Evolutionary conservation across 2,797 vertebrate genomes (phyloP).

Genomic region (Sebastes cheni): DNA sequence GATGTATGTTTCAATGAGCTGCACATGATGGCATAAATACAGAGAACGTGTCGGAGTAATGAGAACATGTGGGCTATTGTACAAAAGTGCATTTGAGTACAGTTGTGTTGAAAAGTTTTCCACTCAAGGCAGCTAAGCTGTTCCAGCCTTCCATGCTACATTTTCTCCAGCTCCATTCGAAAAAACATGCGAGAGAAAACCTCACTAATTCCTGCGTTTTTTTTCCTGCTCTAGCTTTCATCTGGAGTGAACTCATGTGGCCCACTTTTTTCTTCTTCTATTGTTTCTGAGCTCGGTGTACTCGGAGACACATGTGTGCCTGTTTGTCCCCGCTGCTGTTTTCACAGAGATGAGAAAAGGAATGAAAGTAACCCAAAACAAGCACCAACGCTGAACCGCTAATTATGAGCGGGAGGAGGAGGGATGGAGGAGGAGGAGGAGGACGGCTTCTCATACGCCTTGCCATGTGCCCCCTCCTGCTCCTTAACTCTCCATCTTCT

Average conservation of each 20-base stretch:
- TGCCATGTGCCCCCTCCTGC: constrained; percentile 6
- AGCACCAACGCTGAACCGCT: constrained; percentile 52
- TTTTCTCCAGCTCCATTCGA: constrained; percentile 43
- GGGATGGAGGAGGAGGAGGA: background rate
- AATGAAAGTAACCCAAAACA: constrained; percentile 71
- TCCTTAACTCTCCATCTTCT: constrained; percentile 20
- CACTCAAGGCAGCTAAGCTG: constrained; percentile 43
- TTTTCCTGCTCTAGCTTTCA: constrained; percentile 54
- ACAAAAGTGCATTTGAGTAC: constrained; percentile 16
- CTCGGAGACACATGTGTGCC: constrained; percentile 58
- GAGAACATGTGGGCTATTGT: constrained; percentile 38
- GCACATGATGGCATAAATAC: constrained; percentile 24
- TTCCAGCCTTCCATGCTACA: constrained; percentile 33
- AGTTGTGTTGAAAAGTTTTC: constrained; percentile 49
- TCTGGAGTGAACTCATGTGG: constrained; percentile 60
- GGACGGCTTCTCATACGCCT: too few species aligned
- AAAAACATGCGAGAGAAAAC: constrained; percentile 56
- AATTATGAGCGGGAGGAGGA: constrained; percentile 46
- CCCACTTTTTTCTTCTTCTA: constrained; percentile 57
- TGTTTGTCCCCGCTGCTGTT: constrained; percentile 59
- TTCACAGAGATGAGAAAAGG: constrained; percentile 57
- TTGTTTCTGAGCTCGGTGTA: constrained; percentile 57
- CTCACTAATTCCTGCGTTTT: constrained; percentile 62
- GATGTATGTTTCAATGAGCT: constrained; percentile 20
- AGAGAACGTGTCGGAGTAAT: constrained; percentile 20